Conservation (phyloP, 2,113 vertebrate genomes). For the Pluvianellus socialis region DNA sequence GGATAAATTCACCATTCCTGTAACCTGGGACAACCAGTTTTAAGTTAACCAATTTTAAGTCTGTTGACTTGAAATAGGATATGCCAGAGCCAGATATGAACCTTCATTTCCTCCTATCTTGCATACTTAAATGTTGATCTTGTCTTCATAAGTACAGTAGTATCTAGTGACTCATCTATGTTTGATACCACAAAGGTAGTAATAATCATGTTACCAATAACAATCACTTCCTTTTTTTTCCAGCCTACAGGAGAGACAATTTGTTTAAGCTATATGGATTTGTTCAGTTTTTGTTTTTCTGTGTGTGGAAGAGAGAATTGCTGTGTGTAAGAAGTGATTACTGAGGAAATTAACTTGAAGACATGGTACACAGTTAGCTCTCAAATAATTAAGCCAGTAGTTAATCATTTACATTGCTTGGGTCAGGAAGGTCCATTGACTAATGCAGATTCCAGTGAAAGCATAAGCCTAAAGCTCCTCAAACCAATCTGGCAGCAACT, state of each 20-base stretch:
- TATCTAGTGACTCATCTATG: neutral
- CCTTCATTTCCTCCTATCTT: neutral
- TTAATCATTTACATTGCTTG: neutral
- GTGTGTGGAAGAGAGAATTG: neutral
- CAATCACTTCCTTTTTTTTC: neutral
- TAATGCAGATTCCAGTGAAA: neutral
- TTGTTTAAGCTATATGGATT: neutral
- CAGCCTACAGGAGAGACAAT: neutral
- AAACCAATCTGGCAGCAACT: neutral
- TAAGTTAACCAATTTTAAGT: neutral
- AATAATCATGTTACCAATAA: neutral
- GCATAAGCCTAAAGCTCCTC: neutral
- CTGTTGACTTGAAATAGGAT: neutral
- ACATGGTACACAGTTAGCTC: accelerated
- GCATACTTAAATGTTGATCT: neutral
- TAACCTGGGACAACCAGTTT: neutral
- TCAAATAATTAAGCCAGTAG: neutral
- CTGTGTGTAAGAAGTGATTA: neutral
- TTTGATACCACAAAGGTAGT: neutral
- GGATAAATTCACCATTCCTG: neutral
- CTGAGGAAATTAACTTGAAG: neutral
- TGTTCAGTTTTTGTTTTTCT: neutral
- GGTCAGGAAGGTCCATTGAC: neutral
- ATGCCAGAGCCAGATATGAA: neutral
- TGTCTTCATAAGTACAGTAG: neutral